Base-by-base conservation (phyloP, 2,797 vertebrate species). In the Martes flavigula region DNA sequence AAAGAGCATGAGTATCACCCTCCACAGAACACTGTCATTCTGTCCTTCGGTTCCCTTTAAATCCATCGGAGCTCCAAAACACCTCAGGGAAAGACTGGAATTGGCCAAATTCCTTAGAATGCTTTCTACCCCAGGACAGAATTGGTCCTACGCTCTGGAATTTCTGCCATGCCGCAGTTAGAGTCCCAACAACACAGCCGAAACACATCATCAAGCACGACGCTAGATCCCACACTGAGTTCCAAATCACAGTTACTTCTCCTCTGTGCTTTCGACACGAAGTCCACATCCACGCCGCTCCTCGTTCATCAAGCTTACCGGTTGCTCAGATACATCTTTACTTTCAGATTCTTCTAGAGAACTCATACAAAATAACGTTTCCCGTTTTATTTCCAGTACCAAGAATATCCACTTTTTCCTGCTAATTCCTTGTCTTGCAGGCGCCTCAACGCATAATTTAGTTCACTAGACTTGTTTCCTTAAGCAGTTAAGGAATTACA, bases 291-390 rank as follows among this genome's bases (percentile, higher is more conserved):
- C 40, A 77, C 13, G 21, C 43, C 20, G 21, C 5, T 32, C 21
- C 81, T 46, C 17, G 18, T 68, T 89, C 46, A 40, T 35, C 58
- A 6, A 35, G 48, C 35, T 46, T 77, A 7, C 48, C 25, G 12
- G 43, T 43, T 38, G 89, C 6, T 62, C 40, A 70, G 14, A 78
- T 2, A 62, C 70, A 54, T 21, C 15, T 21, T 93, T 35, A 35
- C n/a, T 72, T 91, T 87, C 30, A 8, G 54, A 58, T 66, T 62
- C 87, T 90, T 43, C 90, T 79, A 30, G 64, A 84, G 56, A 84
- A 94, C 40, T 64, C 32, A 35, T 4, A 40, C 32, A 58, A 70
- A 77, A 82, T 35, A 73, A 66, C 14, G 64, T 78, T 51, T 90
- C 70, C 72, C 86, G 7, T 64, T 90, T 91, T 85, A 91, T 64